Evolutionary conservation across 2,888 invertebrate species (phyloP).

Genomic region (Epirrhoe alternata): DNA sequence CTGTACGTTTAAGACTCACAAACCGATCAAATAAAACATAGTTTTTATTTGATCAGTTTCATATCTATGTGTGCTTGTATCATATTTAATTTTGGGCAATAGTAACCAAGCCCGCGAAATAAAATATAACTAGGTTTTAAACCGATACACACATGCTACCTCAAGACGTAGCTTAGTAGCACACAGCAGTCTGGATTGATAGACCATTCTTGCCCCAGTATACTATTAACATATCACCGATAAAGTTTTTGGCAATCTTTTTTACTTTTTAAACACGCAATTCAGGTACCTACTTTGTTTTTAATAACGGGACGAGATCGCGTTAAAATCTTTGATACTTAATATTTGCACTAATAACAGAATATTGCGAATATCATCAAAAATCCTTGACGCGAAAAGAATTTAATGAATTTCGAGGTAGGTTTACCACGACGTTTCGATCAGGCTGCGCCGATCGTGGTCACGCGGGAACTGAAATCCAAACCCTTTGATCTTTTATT

Average conservation of each 20-base stretch:
- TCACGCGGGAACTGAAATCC: too few relatives aligned
- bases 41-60: background rate
- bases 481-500: too few relatives aligned
- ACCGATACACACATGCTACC: constrained; percentile 7
- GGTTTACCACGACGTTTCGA: background rate
- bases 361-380: too few relatives aligned
- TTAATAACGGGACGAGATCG: too few relatives aligned
- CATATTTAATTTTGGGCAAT: background rate
- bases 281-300: too few relatives aligned
- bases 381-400: too few relatives aligned
- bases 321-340: too few relatives aligned
- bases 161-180: constrained; percentile 12
- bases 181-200: constrained; percentile 12
- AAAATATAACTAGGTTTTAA: background rate
- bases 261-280: too few relatives aligned
- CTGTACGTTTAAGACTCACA: too few relatives aligned
- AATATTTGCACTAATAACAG: too few relatives aligned
- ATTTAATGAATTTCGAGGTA: too few relatives aligned
- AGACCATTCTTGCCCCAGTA: background rate
- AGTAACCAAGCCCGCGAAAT: background rate
- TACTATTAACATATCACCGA: background rate
- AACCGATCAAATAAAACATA: background rate
- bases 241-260: too few relatives aligned
- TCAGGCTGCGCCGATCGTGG: background rate
- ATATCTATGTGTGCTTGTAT: background rate